Conservation (phyloP, 1,140 invertebrate species). For the Drosophila bifasciata region DNA sequence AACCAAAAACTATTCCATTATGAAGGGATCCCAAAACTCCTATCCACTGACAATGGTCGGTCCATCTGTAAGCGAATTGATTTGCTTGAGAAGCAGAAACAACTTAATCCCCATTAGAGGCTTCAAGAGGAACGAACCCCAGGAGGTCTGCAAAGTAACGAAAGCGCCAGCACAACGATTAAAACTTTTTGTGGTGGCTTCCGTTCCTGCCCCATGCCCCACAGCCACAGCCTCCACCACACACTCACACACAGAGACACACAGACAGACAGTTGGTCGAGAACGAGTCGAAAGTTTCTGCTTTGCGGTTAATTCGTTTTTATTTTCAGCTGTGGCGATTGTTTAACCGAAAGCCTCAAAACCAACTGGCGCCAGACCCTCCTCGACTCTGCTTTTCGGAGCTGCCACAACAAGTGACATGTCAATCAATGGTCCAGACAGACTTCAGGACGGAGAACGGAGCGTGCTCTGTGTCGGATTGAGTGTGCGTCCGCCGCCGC, state of each 20-base stretch:
- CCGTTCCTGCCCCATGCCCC: constrained; percentile 18
- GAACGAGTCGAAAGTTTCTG: constrained; percentile 29
- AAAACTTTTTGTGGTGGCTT: constrained; percentile 39
- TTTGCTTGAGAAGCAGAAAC: constrained; percentile 30
- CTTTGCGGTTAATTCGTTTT: constrained; percentile 48
- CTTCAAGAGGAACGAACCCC: constrained; percentile 3
- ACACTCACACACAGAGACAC: too few species aligned
- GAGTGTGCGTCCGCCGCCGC: neutral
- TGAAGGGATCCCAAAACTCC: too few species aligned
- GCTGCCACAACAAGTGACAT: constrained; percentile 39
- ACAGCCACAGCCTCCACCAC: constrained; percentile 1
- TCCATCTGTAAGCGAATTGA: neutral
- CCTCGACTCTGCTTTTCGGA: neutral
- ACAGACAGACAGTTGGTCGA: constrained; percentile 29
- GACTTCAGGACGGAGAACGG: constrained; percentile 1
- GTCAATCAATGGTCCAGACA: constrained; percentile 37
- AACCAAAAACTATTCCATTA: neutral
- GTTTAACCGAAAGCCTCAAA: constrained; percentile 34
- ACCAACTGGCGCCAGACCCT: constrained; percentile 34
- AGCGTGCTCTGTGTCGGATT: neutral
- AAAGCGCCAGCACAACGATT: constrained; percentile 20
- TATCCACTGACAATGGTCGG: too few species aligned
- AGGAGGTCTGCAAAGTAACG: constrained; percentile 7
- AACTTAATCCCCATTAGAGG: constrained; percentile 34
- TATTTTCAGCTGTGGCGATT: constrained; percentile 25